Base-by-base conservation (phyloP, 2,797 vertebrate genomes). In the Coregonus ussuriensis region DNA sequence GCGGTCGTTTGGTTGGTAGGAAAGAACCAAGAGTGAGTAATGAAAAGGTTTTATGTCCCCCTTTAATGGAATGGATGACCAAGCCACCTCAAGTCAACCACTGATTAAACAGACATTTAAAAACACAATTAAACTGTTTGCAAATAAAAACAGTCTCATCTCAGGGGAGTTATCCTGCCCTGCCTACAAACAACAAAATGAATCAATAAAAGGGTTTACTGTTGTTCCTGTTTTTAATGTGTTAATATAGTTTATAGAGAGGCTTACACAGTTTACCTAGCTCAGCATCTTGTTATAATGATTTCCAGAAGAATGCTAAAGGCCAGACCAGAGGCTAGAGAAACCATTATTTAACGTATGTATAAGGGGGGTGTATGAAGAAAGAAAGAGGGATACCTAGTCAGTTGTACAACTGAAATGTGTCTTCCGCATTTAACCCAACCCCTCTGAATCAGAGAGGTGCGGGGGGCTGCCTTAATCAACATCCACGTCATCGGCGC, bases 151-250 rank as follows among this genome's bases (percentile, higher is more conserved):
- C 13, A 52, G 21, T 68, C 65, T 71, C 53, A 52, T 53, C 63
- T 52, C 69, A 15, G 29, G 76, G 14, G 67, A 5, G 74, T 79
- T 74, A 74, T 31, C 51, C 72, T 53, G 21, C 25, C 51, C 72
- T 53, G 21, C 33, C 67, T 74, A 68, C 81, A 78, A 82, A 81
- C 53, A 63, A 79, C 59, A 53, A 35, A 75, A 75, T 78, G 9
- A 52, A 71, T 11, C 66, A 72, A 54, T 29, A 62, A 56, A 72
- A 25, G 56, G 51, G 74, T 75, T 70, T 75, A 76, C 72, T 65
- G 74, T 75, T 37, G 72, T 70, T 76, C 75, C 3, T 79, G 37
- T 74, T 79, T 84, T 77, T 82, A 82, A 78, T 71, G 63, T 56
- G 13, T 13, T 75, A 75, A 21, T 11, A 75, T n/a, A 76, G 69